Base-by-base conservation (phyloP, 2,113 vertebrate species). In the Chamaetylas fuelleborni region DNA sequence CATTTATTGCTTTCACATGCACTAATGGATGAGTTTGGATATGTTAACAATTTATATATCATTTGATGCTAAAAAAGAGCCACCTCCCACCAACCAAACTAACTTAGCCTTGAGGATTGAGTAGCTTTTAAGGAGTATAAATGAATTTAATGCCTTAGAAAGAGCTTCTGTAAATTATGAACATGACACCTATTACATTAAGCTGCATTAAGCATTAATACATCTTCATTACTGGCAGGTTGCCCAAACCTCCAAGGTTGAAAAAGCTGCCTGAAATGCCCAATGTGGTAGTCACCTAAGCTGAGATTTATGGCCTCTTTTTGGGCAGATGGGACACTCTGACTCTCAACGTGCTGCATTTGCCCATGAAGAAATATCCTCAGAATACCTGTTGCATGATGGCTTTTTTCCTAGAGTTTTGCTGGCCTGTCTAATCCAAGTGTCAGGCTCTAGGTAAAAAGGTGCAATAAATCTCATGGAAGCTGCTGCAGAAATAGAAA, bases 181-280 rank as follows among this genome's bases (percentile, higher is more conserved):
- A 99, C 99, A 99, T 99, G 99, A 99, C 99, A 99, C 98, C 99
- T 99, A 99, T 99, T 99, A 99, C 99, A 99, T 99, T 99, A 99
- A 99, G 99, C 98, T 99, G 98, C 99, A 99, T 99, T 99, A 99
- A 99, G 99, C 98, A 99, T 99, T 99, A 99, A 99, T 99, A 99
- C 97, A 98, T 99, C 99, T 99, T 99, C 99, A 99, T 99, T 99
- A 99, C 99, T 99, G 99, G 99, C 99, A 98, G 97, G 97, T 96
- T 98, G 99, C 99, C 99, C 98, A 98, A 98, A 98, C 98, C 98
- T 98, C 98, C 99, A 99, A 99, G 99, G 99, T 99, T 99, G 99
- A 99, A 99, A 99, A 98, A 98, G 98, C 98, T 98, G 98, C 97
- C 98, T 98, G 95, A 97, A 97, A 96, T 94, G 93, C 92, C 96